A percentile compares a stretch with the other conserved stretches of the same genome.
These are phyloP conservation scores for Meteorus cinctellus DNA, from an alignment of 2,888 invertebrate genomes.

Conservation along the genomic window DNA sequence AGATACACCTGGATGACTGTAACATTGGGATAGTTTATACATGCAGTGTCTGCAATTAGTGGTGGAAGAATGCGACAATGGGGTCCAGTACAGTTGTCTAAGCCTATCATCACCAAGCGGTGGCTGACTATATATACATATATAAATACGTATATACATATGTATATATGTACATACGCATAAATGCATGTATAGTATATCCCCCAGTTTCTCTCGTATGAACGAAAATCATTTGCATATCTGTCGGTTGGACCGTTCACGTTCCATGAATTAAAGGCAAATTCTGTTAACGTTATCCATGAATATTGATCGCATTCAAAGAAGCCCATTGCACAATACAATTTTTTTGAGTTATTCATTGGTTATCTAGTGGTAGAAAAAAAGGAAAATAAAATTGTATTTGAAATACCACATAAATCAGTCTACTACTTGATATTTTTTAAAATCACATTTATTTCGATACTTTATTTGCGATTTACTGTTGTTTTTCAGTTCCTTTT, in stretches of 20 bases:
- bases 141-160: not conserved
- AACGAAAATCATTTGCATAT: conserved; percentile 66
- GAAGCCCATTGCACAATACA: conserved; percentile 21
- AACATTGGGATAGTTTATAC: not conserved
- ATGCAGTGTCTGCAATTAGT: too few relatives aligned
- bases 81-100: too few relatives aligned
- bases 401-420: too few relatives aligned
- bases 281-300: conserved; percentile 65
- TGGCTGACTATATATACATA: not conserved
- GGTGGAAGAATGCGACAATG: too few relatives aligned
- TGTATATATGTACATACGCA: not conserved
- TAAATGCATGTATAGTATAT: too few relatives aligned
- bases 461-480: too few relatives aligned
- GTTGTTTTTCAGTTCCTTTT: not conserved
- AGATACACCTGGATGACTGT: too few relatives aligned
- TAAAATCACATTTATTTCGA: too few relatives aligned
- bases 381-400: too few relatives aligned
- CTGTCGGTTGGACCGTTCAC: conserved; percentile 59
- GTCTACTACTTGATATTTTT: too few relatives aligned
- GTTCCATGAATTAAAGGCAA: conserved; percentile 64
- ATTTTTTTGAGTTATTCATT: not conserved
- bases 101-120: too few relatives aligned
- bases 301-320: conserved; percentile 56
- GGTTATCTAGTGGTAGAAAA: too few relatives aligned
- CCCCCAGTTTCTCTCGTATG: conserved; percentile 20